Evolutionary conservation across 2,797 vertebrate species (phyloP), one percentile per base, ranked within the genome.

Genomic region (Galaxias olidus): DNA sequence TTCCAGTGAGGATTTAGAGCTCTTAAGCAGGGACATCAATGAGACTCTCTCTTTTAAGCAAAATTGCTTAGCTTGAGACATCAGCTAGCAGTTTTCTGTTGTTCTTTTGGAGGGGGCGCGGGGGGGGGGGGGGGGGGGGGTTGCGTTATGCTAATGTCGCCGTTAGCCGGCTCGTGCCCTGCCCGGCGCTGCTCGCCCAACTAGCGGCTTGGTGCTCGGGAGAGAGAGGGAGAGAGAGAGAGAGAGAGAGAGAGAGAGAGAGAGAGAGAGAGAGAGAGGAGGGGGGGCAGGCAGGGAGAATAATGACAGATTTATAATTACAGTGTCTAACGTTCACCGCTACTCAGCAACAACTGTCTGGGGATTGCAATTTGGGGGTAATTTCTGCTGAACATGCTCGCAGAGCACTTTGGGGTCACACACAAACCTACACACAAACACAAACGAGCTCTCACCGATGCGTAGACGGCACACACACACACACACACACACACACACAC

Each of bases 241-340:
- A n/a, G n/a, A n/a, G n/a, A n/a, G n/a, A n/a, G n/a, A n/a, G n/a
- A n/a, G n/a, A n/a, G n/a, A n/a, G n/a, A n/a, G n/a, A n/a, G n/a
- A n/a, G n/a, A n/a, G n/a, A 83, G 17, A 20, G 59, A 69, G 71
- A 73, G 73, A 78, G 73, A 67, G 80, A 81, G 12, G 43, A 10
- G 2, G n/a, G 82, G 17, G 14, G 12, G 13, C 30, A 63, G 75
- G 62, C 63, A 54, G 6, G 54, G 75, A 86, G 80, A 86, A 80
- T 83, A 84, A 87, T 88, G 88, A 90, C 90, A 89, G 75, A 85
- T 88, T 90, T 86, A 80, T 92, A 90, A 92, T 91, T 89, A 86
- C 84, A 88, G 81, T 75, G 76, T 81, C 71, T 47, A 57, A 66
- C 48, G 60, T 81, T 83, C 76, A 61, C 76, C 55, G 58, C 79